Evolutionary conservation across 2,888 invertebrate genomes (phyloP), one percentile per base, ranked within the genome.

Genomic region (Belgica antarctica): DNA sequence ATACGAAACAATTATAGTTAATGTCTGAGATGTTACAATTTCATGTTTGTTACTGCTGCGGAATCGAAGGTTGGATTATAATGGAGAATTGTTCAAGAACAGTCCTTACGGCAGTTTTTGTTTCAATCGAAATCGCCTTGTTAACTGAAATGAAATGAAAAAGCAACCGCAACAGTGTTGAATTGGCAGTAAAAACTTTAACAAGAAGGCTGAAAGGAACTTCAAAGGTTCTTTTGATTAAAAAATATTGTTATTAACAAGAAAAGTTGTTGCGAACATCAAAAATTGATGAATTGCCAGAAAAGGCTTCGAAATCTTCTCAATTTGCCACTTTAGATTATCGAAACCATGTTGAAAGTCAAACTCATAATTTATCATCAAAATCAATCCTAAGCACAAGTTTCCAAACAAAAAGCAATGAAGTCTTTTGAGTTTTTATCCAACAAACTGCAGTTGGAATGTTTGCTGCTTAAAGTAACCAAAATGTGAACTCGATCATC

Each of bases 1-100:
- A 52, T 52, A 52, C 17, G 52, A 52, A 52, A 52, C 52, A 52
- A 52, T 52, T 52, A 52, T 52, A 52, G 17, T 52, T 52, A 52
- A 52, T 52, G 52, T 52, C 52, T 22, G 52, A 52, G 22, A 52
- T 52, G 52, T 52, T n/a, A 46, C 15, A 46, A 46, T 52, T 52
- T 52, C n/a, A n/a, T 52, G 17, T 41, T 41, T 41, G 7, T 41
- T 52, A 22, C 52, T 17, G 8, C 2, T 52, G 52, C 12, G n/a
- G n/a, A n/a, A 3, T 52, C 17, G 52, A 17, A 17, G 46, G 7
- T 34, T 7, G 12, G 34, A 7, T 5, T 52, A 31, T 31, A 31
- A 31, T 31, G 19, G 52, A 52, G 52, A 52, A 52, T 52, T 52
- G 52, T n/a, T n/a, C n/a, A n/a, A n/a, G n/a, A n/a, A n/a, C n/a